These are phyloP conservation scores for Harpagoxenus sublaevis DNA, from an alignment of 2,888 invertebrate genomes.

Conservation along the genomic window DNA sequence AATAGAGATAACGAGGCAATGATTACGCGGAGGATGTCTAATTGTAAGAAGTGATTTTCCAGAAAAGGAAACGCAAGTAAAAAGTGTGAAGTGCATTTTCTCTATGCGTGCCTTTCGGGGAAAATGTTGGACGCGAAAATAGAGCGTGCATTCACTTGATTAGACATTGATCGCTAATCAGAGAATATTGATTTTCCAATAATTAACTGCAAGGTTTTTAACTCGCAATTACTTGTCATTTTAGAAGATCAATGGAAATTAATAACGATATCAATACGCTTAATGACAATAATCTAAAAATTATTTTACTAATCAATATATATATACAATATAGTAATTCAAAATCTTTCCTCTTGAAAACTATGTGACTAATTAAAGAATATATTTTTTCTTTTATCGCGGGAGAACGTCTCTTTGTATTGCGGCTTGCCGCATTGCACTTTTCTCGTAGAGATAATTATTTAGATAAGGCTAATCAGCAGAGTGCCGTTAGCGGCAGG, in stretches of 20 bases:
- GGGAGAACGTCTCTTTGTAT: background rate
- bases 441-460: background rate
- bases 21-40: background rate
- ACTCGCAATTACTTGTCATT: background rate
- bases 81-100: background rate
- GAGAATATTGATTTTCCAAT: slow-evolving; percentile 6
- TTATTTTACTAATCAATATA: background rate
- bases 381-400: background rate
- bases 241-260: background rate
- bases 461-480: slow-evolving; percentile 10
- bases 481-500: background rate
- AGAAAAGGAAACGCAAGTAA: background rate
- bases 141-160: background rate
- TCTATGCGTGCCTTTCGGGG: background rate
- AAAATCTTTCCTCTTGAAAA: background rate
- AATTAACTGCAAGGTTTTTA: background rate
- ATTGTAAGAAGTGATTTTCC: background rate
- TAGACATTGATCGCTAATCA: background rate
- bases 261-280: background rate
- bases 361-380: background rate
- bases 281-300: background rate
- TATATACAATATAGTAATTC: background rate
- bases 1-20: slow-evolving; percentile 9
- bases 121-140: background rate
- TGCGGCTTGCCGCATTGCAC: background rate